A percentile compares a stretch with the other conserved stretches of the same genome.
Evolutionary conservation across 1,140 invertebrate genomes (phyloP).

Genomic region (Lycorma delicatula): DNA sequence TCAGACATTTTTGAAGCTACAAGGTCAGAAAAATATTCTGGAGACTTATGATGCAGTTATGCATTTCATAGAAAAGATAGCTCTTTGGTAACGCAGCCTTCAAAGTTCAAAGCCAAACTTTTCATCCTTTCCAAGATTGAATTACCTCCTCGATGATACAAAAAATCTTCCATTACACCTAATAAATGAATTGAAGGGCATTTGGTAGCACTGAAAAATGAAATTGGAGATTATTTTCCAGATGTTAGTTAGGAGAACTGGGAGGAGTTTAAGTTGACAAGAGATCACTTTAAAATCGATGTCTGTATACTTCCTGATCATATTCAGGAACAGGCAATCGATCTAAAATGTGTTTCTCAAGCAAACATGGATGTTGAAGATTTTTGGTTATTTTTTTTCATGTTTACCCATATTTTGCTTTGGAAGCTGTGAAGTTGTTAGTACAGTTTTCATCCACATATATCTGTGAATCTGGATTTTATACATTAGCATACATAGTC

Average conservation of each 20-base stretch:
- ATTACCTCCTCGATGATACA: background rate
- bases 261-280: background rate
- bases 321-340: background rate
- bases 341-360: background rate
- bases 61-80: too few relatives aligned
- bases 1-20: slow-evolving; percentile 21
- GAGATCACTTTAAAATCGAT: background rate
- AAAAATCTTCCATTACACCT: slow-evolving; percentile 2
- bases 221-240: background rate
- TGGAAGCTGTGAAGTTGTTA: slow-evolving; percentile 5
- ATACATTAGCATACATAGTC: slow-evolving; percentile 11
- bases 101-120: background rate
- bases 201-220: background rate
- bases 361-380: background rate
- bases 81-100: background rate
- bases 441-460: slow-evolving; percentile 15
- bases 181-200: background rate
- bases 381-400: slow-evolving; percentile 4
- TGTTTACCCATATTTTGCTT: background rate
- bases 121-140: slow-evolving; percentile 14
- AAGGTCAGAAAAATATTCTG: slow-evolving; percentile 23
- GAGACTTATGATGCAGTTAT: slow-evolving; percentile 10
- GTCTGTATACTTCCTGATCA: background rate
- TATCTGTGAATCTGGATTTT: slow-evolving; percentile 17
- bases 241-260: background rate